phyloP scores from a whole-genome alignment of 2,888 invertebrate species.

The Acronicta leporina region DNA sequence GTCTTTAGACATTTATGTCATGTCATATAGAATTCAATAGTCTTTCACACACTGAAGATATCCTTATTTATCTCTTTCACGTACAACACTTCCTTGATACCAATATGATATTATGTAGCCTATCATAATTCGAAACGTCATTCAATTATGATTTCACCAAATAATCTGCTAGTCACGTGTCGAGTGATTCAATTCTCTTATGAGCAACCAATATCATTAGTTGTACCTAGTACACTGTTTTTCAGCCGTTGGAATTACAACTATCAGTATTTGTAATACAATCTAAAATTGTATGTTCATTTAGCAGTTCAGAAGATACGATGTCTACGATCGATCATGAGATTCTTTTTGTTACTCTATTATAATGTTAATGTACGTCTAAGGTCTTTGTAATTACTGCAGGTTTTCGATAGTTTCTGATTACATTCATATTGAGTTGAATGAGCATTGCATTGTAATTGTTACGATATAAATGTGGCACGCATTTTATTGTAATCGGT shows the following conservation, averaged over 20 bases:
- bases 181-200: conserved; percentile 17
- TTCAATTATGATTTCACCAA: conserved; percentile 44
- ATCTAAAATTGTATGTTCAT: conserved; percentile 2
- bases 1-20: background rate
- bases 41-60: conserved; percentile 7
- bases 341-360: conserved; percentile 36
- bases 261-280: background rate
- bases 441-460: conserved; percentile 35
- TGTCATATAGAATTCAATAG: conserved; percentile 8
- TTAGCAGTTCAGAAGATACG: background rate
- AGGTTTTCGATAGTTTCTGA: conserved; percentile 32
- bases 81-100: conserved; percentile 18
- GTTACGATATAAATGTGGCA: conserved; percentile 41
- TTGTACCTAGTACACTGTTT: background rate
- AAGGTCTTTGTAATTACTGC: conserved; percentile 44
- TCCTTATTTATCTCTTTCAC: conserved; percentile 1
- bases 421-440: conserved; percentile 34
- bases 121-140: conserved; percentile 29
- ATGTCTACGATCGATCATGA: conserved; percentile 22
- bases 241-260: background rate
- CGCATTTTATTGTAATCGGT: conserved; percentile 17
- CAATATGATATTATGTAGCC: conserved; percentile 22
- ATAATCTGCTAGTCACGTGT: conserved; percentile 48
- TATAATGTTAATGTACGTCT: conserved; percentile 32
- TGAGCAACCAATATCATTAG: conserved; percentile 3